These are phyloP conservation scores for Ceriagrion tenellum DNA, from an alignment of 2,888 invertebrate genomes.

Conservation along the genomic window DNA sequence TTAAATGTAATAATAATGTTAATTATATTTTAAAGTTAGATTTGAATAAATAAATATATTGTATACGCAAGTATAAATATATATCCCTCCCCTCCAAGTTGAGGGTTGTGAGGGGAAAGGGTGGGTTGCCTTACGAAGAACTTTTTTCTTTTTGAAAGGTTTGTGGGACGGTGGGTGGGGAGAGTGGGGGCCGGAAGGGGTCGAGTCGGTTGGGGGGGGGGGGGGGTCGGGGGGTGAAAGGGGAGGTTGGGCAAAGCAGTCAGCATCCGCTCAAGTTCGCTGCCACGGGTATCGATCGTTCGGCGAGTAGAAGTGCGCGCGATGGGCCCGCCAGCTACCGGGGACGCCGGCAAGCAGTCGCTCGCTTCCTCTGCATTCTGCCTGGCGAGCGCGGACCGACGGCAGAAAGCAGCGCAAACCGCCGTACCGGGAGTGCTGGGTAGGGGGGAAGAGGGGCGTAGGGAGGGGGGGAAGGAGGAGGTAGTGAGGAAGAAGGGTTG, in stretches of 20 bases:
- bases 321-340: constrained; percentile 3
- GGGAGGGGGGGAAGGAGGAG: too few species aligned
- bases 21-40: too few species aligned
- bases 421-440: too few species aligned
- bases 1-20: too few species aligned
- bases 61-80: neutral
- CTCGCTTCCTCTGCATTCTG: neutral
- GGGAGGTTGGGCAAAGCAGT: neutral
- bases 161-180: too few species aligned
- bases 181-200: neutral
- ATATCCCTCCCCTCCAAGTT: neutral
- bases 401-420: neutral
- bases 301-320: neutral
- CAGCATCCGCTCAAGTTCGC: neutral
- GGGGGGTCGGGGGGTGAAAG: neutral
- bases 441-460: too few species aligned
- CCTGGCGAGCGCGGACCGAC: neutral
- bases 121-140: neutral
- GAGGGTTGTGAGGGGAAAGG: neutral
- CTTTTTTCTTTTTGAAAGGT: neutral
- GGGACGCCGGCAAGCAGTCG: constrained; percentile 2
- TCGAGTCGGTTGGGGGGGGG: neutral
- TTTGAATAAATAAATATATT: neutral
- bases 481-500: too few species aligned
- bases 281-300: constrained; percentile 13